A percentile compares a stretch with the other conserved stretches of the same genome.
Conservation (phyloP, 2,888 invertebrate species). For the Acronicta psi region DNA sequence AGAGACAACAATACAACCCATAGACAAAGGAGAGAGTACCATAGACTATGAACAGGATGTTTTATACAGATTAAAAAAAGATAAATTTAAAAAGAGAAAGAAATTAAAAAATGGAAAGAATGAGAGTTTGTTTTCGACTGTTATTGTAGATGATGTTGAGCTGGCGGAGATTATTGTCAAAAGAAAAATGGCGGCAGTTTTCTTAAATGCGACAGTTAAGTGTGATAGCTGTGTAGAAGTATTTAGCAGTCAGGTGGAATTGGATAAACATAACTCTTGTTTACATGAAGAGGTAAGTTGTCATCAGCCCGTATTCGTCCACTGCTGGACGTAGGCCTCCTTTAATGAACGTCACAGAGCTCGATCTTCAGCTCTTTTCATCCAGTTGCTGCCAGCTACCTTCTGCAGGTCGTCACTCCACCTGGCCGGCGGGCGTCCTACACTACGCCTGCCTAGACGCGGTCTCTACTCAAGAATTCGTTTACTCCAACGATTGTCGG, state of each 20-base stretch:
- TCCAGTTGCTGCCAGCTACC: too few species aligned
- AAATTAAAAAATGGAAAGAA: constrained; percentile 38
- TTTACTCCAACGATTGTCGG: too few species aligned
- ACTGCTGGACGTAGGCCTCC: too few species aligned
- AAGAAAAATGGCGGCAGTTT: constrained; percentile 48
- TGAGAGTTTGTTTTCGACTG: constrained; percentile 53
- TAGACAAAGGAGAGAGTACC: constrained; percentile 11
- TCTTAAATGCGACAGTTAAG: constrained; percentile 56
- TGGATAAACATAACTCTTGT: constrained; percentile 60
- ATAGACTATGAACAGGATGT: constrained; percentile 21
- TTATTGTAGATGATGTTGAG: constrained; percentile 55
- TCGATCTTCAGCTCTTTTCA: too few species aligned
- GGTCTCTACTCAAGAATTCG: too few species aligned
- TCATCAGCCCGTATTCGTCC: too few species aligned
- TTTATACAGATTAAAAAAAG: constrained; percentile 26
- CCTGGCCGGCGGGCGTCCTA: too few species aligned
- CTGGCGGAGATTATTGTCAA: constrained; percentile 52
- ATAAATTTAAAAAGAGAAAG: constrained; percentile 38
- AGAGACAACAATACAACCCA: constrained; percentile 5
- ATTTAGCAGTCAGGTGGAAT: constrained; percentile 57
- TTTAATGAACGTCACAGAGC: too few species aligned
- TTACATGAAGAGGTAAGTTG: constrained; percentile 65
- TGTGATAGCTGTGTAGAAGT: constrained; percentile 68
- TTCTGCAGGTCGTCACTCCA: too few species aligned
- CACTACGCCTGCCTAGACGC: too few species aligned